Percentiles rank a stretch among this genome's conserved stretches.
Conservation (phyloP, 1,140 invertebrate genomes). For the Papilio helenus region DNA sequence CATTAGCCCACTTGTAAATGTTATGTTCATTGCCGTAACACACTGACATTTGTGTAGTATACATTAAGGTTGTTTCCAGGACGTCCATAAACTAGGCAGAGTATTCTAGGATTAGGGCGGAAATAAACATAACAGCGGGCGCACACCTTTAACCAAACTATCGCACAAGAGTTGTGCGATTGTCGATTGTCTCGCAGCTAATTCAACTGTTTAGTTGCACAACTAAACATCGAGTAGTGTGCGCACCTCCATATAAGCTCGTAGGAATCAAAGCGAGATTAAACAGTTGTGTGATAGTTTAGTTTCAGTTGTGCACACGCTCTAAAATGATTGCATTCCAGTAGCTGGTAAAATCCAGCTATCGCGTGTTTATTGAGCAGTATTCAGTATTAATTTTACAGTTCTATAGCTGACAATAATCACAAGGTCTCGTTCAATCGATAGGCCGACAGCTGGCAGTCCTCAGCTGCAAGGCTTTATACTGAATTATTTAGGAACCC, state of each 20-base stretch:
- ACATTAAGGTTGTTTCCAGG: background rate
- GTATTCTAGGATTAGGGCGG: background rate
- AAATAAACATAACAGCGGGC: too few species aligned
- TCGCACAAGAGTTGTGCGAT: too few species aligned
- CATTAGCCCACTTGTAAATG: constrained; percentile 15
- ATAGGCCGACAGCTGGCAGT: background rate
- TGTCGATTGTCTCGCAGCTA: too few species aligned
- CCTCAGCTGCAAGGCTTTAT: constrained; percentile 4
- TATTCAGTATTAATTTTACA: background rate
- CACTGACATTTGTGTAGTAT: constrained; percentile 4
- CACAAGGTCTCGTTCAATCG: constrained; percentile 1
- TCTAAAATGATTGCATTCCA: too few species aligned
- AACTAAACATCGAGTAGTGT: too few species aligned
- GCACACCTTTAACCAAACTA: too few species aligned
- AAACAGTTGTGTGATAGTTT: too few species aligned
- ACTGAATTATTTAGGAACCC: constrained; percentile 3
- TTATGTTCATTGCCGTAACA: constrained; percentile 1
- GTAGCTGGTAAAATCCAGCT: too few species aligned
- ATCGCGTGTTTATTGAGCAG: background rate
- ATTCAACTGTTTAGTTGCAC: too few species aligned
- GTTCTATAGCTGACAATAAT: background rate
- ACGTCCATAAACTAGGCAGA: background rate
- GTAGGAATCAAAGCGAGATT: too few species aligned
- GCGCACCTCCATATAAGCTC: too few species aligned
- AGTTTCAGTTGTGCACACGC: too few species aligned